phyloP scores from a whole-genome alignment of 2,797 vertebrate species.

The Dryobates pubescens region DNA sequence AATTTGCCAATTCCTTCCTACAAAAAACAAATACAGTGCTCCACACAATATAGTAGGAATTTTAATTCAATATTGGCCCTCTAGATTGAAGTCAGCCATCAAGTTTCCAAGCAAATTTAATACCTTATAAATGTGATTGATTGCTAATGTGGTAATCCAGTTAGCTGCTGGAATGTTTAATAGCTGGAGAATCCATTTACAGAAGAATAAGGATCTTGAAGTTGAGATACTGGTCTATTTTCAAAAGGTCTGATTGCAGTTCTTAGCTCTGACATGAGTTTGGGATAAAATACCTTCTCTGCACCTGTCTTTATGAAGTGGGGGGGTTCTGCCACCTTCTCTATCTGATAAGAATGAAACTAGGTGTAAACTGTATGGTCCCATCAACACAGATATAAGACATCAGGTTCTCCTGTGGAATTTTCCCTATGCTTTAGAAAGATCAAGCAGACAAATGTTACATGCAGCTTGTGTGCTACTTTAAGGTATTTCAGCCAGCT shows the following conservation, averaged over 20 bases:
- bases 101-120: constrained; percentile 50
- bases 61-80: constrained; percentile 39
- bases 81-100: constrained; percentile 32
- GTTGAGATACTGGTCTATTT: not conserved
- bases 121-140: constrained; percentile 52
- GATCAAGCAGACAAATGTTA: not conserved
- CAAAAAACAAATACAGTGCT: constrained; percentile 2
- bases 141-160: constrained; percentile 37
- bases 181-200: constrained; percentile 43
- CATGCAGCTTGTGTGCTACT: not conserved
- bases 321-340: not conserved
- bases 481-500: not conserved
- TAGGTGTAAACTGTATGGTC: not conserved
- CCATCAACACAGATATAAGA: not conserved
- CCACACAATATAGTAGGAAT: not conserved
- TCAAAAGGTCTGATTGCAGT: not conserved
- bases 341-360: not conserved
- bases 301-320: not conserved
- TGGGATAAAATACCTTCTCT: not conserved
- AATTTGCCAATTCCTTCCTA: constrained; percentile 37
- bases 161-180: constrained; percentile 23
- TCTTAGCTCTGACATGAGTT: not conserved
- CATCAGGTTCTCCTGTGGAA: not conserved
- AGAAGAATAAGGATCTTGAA: constrained; percentile 13
- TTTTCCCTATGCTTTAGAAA: not conserved